Conservation (phyloP, 2,888 invertebrate genomes). For the Lathronympha strigana region DNA sequence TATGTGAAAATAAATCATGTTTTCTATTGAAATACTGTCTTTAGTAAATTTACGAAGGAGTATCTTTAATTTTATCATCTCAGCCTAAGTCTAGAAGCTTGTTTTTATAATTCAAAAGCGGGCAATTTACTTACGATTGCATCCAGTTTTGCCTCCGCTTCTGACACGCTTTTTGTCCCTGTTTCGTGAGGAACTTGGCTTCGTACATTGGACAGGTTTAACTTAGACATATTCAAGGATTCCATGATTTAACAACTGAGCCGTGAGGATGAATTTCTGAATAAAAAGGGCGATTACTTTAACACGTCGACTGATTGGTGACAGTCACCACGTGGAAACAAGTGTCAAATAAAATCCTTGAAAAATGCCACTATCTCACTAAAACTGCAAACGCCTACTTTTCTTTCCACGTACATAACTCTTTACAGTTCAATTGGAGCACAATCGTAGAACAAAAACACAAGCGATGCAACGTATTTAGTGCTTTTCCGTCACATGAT, state of each 20-base stretch:
- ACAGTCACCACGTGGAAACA: conserved; percentile 81
- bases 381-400: conserved; percentile 47
- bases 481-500: conserved; percentile 55
- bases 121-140: conserved; percentile 60
- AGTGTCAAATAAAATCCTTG: conserved; percentile 67
- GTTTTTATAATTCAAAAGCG: conserved; percentile 7
- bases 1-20: background rate
- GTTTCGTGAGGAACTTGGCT: conserved; percentile 62
- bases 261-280: conserved; percentile 52
- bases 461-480: conserved; percentile 45
- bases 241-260: conserved; percentile 63
- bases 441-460: conserved; percentile 44
- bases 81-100: background rate
- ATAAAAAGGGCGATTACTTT: conserved; percentile 56
- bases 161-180: conserved; percentile 57
- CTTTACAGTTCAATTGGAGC: conserved; percentile 49
- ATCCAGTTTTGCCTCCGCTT: conserved; percentile 61
- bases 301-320: conserved; percentile 76
- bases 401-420: conserved; percentile 52
- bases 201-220: conserved; percentile 72
- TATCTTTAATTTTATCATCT: conserved; percentile 41
- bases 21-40: conserved; percentile 42
- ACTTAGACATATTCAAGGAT: conserved; percentile 75
- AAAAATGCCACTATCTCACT: conserved; percentile 52
- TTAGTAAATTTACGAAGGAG: conserved; percentile 54